phyloP scores from a whole-genome alignment of 2,888 invertebrate genomes.

The Eucera pruinosa region DNA sequence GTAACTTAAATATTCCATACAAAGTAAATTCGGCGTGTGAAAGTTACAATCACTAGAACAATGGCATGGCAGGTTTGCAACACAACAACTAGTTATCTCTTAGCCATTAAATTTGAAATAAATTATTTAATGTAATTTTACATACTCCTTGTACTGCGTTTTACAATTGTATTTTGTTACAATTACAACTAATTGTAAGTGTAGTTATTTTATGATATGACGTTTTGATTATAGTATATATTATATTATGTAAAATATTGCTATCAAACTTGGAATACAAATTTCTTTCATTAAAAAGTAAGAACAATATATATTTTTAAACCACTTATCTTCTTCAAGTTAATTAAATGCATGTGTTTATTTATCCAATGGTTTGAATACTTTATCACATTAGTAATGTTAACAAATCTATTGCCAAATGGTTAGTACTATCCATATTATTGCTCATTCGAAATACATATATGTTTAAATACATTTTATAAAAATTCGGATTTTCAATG shows the following conservation, averaged over 20 bases:
- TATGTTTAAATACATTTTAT: constrained; percentile 14
- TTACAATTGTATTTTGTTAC: not conserved
- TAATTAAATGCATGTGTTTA: constrained; percentile 55
- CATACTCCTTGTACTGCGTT: not conserved
- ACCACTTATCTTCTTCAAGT: constrained; percentile 48
- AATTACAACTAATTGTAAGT: constrained; percentile 11
- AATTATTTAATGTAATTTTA: constrained; percentile 7
- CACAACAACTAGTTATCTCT: not conserved
- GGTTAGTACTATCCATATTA: constrained; percentile 18
- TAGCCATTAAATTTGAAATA: constrained; percentile 1
- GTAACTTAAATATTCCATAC: no score
- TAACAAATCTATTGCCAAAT: constrained; percentile 23
- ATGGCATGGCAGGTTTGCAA: no score
- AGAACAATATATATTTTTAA: constrained; percentile 12
- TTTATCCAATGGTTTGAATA: constrained; percentile 26
- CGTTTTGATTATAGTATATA: constrained; percentile 9
- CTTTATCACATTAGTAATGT: constrained; percentile 38
- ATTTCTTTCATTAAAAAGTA: not conserved
- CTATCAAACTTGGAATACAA: not conserved
- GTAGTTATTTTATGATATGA: constrained; percentile 25
- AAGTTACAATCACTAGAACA: no score
- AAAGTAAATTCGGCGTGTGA: no score
- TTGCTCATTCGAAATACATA: constrained; percentile 21
- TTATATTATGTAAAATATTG: not conserved
- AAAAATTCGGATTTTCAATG: constrained; percentile 6